Conservation (phyloP, 2,888 invertebrate species). For the Phaonia tiefii region DNA sequence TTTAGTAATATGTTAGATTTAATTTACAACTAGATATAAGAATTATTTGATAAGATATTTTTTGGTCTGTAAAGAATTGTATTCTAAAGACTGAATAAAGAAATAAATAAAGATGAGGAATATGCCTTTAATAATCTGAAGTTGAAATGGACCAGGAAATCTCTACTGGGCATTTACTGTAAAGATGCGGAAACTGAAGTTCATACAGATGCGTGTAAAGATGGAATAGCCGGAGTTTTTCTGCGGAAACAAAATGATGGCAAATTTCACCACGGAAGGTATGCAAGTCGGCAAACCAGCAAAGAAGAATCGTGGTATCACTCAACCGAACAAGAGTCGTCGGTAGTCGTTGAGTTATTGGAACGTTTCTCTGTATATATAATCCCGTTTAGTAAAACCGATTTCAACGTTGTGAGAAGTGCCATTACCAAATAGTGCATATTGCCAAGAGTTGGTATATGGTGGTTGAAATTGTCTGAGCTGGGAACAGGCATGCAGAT, state of each 20-base stretch:
- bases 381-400: constrained; percentile 37
- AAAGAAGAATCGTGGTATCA: constrained; percentile 48
- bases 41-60: no score
- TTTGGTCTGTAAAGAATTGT: no score
- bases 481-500: constrained; percentile 13
- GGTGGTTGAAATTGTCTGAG: not conserved
- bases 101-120: no score
- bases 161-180: constrained; percentile 40
- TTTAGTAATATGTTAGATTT: no score
- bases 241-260: constrained; percentile 50
- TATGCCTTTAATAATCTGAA: constrained; percentile 35
- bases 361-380: constrained; percentile 51
- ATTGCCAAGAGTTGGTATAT: not conserved
- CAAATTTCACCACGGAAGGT: no score
- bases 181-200: constrained; percentile 46
- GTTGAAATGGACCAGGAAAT: constrained; percentile 29
- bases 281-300: no score
- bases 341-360: constrained; percentile 50
- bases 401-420: constrained; percentile 15
- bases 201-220: constrained; percentile 54
- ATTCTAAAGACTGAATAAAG: no score
- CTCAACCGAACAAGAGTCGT: constrained; percentile 50
- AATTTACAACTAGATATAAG: no score
- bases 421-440: not conserved
- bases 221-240: constrained; percentile 46